Base-by-base conservation (phyloP, 2,797 vertebrate species). In the Pseudomugil tenellus region DNA sequence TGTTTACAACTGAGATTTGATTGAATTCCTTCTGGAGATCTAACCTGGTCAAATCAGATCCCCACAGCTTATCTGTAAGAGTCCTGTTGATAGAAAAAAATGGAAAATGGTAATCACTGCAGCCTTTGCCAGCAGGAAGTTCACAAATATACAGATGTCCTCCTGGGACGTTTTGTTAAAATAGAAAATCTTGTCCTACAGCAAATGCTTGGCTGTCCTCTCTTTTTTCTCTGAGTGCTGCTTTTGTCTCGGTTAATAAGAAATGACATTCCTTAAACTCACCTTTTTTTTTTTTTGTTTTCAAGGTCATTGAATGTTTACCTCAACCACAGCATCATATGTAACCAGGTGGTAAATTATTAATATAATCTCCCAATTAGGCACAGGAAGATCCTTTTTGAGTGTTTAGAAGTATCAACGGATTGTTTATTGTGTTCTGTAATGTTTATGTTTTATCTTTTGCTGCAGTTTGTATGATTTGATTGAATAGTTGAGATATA, bases 1-100 rank as follows among this genome's bases (percentile, higher is more conserved):
- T 65, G 79, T 84, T 79, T 74, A 67, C 80, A 43, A 10, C 67
- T 62, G 83, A 81, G 83, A 85, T 76, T 89, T 77, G 66, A 85
- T 76, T 77, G 80, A 83, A 81, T 86, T 65, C 48, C 19, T 31
- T 73, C 35, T 79, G 43, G 8, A 70, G 72, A 84, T 74, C 49
- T 25, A 6, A 68, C 75, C 41, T 70, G 68, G 62, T 60, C 46
- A 61, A 79, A 86, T 87, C 76, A 69, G 79, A 84, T 87, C 34
- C 70, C 72, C 14, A 9, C 72, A 67, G 77, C 79, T 85, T 87
- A 85, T 86, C 82, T 79, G 73, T 46, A 37, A 77, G 79, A 72
- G 77, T 65, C 71, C 71, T 51, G 68, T 79, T 85, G 77, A 80
- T 77, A 76, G 58, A 57, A 67, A 32, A 14, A 67, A 80, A 87